Evolutionary conservation across 2,113 vertebrate genomes (phyloP), one percentile per base, ranked within the genome.

Genomic region (Anseranas semipalmata): DNA sequence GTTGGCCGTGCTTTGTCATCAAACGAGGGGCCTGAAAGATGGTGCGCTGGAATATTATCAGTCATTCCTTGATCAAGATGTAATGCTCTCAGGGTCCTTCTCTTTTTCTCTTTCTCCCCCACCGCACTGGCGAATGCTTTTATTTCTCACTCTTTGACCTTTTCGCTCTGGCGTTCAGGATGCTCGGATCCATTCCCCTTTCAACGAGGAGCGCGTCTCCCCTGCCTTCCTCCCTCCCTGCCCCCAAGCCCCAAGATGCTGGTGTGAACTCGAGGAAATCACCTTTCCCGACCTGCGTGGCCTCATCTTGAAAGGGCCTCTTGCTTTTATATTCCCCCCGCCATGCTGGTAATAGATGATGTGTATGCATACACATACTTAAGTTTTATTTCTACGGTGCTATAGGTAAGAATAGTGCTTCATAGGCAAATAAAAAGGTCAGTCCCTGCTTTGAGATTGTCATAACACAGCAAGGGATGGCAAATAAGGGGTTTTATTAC

Each of bases 61-160:
- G 98, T 99, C 99, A 99, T 99, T 98, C 99, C 98, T 99, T 99
- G 99, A 99, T 99, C 99, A 99, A 99, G 99, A 99, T 98, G 98
- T 99, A 99, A 98, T 97, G 97, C 96, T 97, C 83, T 93, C 28
- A 0, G 94, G 93, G 95, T 90, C 95, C 93, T 94, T 95, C 52
- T 87, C 65, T 97, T 92, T 94, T 89, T 80, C 74, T 65, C 58
- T 58, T 81, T 91, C 80, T 79, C 68, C 91, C 84, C 83, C 86
- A 48, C 89, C 0, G 1, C 82, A 37, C 73, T 5, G 17, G 67
- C 0, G 9, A 82, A 66, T 0, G 13, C 37, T 96, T 97, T 94
- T 74, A 82, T 94, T 94, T 92, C 82, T 87, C 83, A 77, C 76
- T 85, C 93, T 93, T 70, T 93, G 95, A 96, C 97, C 93, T 85